Evolutionary conservation across 2,888 invertebrate species (phyloP), one percentile per base, ranked within the genome.

Genomic region (Andrena camellia): DNA sequence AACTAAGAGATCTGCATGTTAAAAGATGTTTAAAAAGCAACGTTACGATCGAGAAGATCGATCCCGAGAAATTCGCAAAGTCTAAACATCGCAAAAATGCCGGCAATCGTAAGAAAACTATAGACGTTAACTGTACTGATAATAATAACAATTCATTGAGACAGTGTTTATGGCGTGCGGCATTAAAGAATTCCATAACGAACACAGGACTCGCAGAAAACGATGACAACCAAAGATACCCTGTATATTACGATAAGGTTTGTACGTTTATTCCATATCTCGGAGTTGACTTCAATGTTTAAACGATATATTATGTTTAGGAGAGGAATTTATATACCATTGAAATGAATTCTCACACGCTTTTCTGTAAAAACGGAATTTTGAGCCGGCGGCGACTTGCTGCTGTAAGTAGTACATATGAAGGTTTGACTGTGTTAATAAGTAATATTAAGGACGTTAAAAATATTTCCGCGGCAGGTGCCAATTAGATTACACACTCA

Each of bases 401-500:
- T 5, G 89, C 89, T 78, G 93, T 93, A 88, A 88, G 78, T 69
- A 66, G 52, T 63, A 31, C 42, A 42, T 42, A 5, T 3, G 29
- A 71, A 66, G 20, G 29, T 75, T 10, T 4, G 7, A 42, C 68
- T 1, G 1, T 8, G 17, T 78, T 66, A 20, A 68, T 67, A 59
- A 63, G 66, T 2, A 33, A 59, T 23, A 62, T 29, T 52, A 23
- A 20, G 26, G 33, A 86, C 81, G 59, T 29, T 67, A 31, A 42
- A 74, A 72, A 79, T 50, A 50, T 70, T 63, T 63, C 57, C 75
- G 23, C 79, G 88, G 26, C 83, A 94, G 93, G 85, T 91, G 67
- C 92, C 93, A 13, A 84, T 93, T 6, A 88, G 88, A 59, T 89
- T 93, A 79, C 93, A 93, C 72, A 90, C 89, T 62, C 90, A 89